These are phyloP conservation scores for Gymnothorax reevesii DNA, from an alignment of 2,797 vertebrate species.

Conservation along the genomic window DNA sequence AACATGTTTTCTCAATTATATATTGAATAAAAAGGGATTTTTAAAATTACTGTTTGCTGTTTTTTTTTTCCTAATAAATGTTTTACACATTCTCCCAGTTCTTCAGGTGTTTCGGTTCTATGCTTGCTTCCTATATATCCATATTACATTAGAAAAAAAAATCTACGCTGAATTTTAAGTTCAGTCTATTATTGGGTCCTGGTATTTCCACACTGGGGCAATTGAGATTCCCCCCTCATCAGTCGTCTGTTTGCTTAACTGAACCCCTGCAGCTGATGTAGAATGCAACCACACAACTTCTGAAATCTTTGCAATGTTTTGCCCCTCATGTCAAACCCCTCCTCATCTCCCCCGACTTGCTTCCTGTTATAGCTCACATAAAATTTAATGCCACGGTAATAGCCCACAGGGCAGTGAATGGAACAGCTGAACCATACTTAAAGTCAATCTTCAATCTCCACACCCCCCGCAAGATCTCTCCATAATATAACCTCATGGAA, in stretches of 20 bases:
- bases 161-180: background rate
- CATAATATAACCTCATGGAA: background rate
- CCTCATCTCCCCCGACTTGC: background rate
- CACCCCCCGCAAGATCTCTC: background rate
- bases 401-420: background rate
- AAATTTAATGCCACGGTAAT: background rate
- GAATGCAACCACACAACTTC: background rate
- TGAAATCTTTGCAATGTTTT: background rate
- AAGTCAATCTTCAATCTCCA: background rate
- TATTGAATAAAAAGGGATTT: no score
- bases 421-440: background rate
- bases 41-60: no score
- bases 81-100: no score
- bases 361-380: conserved; percentile 7
- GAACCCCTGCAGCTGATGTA: background rate
- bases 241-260: background rate
- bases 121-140: no score
- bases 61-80: no score
- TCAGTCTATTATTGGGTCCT: background rate
- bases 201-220: background rate
- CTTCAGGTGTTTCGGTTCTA: no score
- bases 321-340: background rate
- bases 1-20: no score
- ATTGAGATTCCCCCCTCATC: background rate
- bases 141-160: no score